phyloP scores from a whole-genome alignment of 2,113 vertebrate genomes.

The Panurus biarmicus region DNA sequence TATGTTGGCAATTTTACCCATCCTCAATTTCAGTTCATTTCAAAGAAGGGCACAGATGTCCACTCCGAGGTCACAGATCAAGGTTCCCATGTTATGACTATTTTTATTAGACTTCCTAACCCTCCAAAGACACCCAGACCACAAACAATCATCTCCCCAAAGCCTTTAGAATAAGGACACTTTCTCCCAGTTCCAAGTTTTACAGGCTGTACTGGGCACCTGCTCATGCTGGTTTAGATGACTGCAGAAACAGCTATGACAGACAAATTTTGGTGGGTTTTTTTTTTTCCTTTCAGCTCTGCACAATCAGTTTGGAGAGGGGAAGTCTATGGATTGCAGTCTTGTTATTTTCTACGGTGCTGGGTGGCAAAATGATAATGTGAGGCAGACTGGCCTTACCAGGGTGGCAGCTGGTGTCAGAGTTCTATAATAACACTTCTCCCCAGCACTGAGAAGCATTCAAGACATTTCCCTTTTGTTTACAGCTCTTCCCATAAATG shows the following conservation, averaged over 20 bases:
- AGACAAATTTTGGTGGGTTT: not conserved
- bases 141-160: not conserved
- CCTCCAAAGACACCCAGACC: not conserved
- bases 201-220: not conserved
- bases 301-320: not conserved
- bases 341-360: not conserved
- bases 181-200: not conserved
- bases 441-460: constrained; percentile 14
- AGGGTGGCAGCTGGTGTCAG: constrained; percentile 52
- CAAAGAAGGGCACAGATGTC: not conserved
- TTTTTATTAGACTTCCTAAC: not conserved
- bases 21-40: not conserved
- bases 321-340: not conserved
- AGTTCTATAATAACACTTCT: constrained; percentile 34
- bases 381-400: not conserved
- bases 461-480: constrained; percentile 51
- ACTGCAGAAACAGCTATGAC: not conserved
- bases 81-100: not conserved
- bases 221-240: not conserved
- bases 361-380: constrained; percentile 5
- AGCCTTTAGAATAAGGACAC: not conserved
- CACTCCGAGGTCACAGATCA: not conserved
- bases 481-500: constrained; percentile 64
- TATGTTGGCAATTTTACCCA: not conserved
- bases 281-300: not conserved